phyloP scores from a whole-genome alignment of 2,797 vertebrate species.

The Phataginus tetradactyla region DNA sequence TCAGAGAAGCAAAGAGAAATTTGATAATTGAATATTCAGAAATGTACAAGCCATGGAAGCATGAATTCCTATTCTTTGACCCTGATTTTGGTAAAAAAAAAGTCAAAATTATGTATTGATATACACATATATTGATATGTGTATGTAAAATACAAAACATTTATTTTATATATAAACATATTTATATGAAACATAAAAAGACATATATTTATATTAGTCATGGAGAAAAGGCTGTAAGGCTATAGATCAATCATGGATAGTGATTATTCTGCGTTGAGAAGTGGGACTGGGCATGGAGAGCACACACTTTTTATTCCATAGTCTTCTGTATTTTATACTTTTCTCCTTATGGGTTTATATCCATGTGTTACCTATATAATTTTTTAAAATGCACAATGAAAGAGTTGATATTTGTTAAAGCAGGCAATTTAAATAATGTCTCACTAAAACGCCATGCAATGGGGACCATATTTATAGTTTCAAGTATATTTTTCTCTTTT shows the following conservation, averaged over 20 bases:
- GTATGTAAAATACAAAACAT: too few species aligned
- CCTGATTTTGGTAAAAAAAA: background rate
- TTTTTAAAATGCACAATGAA: background rate
- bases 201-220: background rate
- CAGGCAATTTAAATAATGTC: background rate
- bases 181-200: too few species aligned
- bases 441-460: background rate
- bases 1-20: background rate
- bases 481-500: slow-evolving; percentile 7
- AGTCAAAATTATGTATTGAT: background rate
- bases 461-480: background rate
- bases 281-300: background rate
- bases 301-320: background rate
- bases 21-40: background rate
- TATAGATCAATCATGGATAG: background rate
- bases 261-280: background rate
- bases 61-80: background rate
- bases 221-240: background rate
- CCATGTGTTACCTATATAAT: background rate
- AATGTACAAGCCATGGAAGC: background rate
- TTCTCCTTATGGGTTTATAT: background rate
- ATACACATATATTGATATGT: too few species aligned
- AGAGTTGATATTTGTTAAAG: background rate
- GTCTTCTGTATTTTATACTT: background rate
- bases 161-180: too few species aligned